Evolutionary conservation across 2,113 vertebrate species (phyloP), one percentile per base, ranked within the genome.

Genomic region (Thalassarche chlororhynchos): DNA sequence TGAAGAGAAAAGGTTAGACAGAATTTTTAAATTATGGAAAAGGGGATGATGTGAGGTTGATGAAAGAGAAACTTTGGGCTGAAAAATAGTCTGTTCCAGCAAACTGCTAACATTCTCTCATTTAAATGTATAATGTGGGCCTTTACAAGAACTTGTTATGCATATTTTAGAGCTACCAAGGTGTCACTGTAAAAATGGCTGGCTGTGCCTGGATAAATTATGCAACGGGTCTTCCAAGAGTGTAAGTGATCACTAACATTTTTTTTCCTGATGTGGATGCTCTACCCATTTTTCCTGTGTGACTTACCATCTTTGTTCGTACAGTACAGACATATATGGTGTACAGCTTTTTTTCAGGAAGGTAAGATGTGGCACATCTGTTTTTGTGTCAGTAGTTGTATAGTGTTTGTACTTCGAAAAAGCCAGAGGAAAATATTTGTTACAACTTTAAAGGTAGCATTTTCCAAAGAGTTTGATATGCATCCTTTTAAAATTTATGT

Each of bases 121-220:
- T 68, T 78, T 91, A 74, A 68, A 82, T 85, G 24, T 58, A 49
- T 71, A 82, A 70, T n/a, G 70, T 51, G 78, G 38, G 81, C 81
- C 81, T 93, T 91, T 66, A 29, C 14, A 26, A 54, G 87, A 91
- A 82, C 68, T 87, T 62, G 90, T 55, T 84, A 29, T 40, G 71
- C 82, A 47, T 95, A 79, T 94, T 85, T 90, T 94, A 89, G 91
- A 83, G 81, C 62, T 90, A 36, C 58, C 32, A 14, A 42, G 46
- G 83, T 91, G 75, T 93, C 61, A 10, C 66, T 96, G 78, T 85
- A 60, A 80, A 95, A 92, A 74, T 38, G 82, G 75, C 51, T 94
- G 61, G 8, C 34, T 85, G 66, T 65, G 90, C 65, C 79, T n/a
- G 60, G 82, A 17, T 80, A 28, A 70, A 69, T 79, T 75, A 72